These are phyloP conservation scores for Halisarca cf. caerulea DNA, from an alignment of 37 sponge, comb jelly and placozoan genomes.

Conservation along the genomic window DNA sequence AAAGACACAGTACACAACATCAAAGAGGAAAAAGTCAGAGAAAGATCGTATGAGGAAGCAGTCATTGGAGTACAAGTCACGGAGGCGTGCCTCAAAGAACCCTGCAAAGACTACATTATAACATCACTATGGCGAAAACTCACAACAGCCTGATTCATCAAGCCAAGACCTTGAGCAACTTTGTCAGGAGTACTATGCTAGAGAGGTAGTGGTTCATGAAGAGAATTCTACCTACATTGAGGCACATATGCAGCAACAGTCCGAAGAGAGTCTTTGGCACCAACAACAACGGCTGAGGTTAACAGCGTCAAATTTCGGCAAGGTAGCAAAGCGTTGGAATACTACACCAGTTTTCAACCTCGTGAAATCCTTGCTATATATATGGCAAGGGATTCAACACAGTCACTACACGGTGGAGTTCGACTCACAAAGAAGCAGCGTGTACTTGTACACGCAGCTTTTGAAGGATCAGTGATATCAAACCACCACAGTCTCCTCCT, in stretches of 20 bases:
- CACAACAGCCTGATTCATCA: constrained; percentile 19
- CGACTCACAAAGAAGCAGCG: constrained; percentile 7
- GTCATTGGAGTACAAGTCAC: neutral
- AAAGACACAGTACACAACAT: too few relatives aligned
- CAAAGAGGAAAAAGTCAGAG: neutral
- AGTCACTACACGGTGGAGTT: neutral
- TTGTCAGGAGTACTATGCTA: constrained; percentile 7
- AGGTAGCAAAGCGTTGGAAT: constrained; percentile 21
- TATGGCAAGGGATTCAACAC: neutral
- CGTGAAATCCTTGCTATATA: constrained; percentile 17
- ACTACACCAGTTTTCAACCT: constrained; percentile 30
- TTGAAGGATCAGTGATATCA: too few relatives aligned
- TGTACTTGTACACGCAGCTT: too few relatives aligned
- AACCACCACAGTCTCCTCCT: too few relatives aligned
- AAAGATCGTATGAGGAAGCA: neutral
- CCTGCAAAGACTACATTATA: neutral
- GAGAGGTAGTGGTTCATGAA: neutral
- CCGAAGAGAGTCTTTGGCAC: neutral
- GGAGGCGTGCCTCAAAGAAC: neutral
- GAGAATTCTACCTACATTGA: neutral
- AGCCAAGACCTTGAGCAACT: neutral
- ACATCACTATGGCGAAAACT: constrained; percentile 15
- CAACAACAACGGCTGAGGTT: neutral
- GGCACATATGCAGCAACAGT: neutral
- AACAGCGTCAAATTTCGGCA: constrained; percentile 29